phyloP scores from a whole-genome alignment of 2,888 invertebrate species.

The Rotaria socialis region DNA sequence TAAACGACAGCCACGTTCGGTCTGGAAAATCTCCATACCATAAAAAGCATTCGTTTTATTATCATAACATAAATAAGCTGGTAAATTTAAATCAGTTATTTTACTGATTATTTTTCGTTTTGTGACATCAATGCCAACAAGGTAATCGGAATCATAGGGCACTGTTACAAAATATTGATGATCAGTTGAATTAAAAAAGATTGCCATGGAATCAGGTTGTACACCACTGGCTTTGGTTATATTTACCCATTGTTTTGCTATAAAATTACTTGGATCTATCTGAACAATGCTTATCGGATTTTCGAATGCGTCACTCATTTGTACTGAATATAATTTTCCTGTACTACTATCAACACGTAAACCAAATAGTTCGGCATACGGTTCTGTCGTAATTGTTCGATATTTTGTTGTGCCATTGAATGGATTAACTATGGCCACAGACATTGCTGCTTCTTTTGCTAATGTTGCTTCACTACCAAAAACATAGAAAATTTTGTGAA shows the following conservation, averaged over 20 bases:
- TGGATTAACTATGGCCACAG: slow-evolving; percentile 1
- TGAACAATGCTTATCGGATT: neutral
- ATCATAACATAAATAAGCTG: slow-evolving; percentile 25
- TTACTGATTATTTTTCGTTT: slow-evolving; percentile 20
- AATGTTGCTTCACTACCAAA: neutral
- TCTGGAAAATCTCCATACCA: slow-evolving; percentile 25
- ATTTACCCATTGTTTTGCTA: slow-evolving; percentile 13
- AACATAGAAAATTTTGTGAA: slow-evolving; percentile 19
- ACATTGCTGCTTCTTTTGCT: neutral
- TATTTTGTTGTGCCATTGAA: neutral
- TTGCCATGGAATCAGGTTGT: slow-evolving; percentile 19
- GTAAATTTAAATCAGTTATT: neutral
- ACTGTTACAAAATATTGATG: slow-evolving; percentile 21
- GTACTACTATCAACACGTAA: slow-evolving; percentile 25
- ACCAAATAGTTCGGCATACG: neutral
- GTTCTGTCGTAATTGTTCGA: slow-evolving; percentile 21
- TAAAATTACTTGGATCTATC: neutral
- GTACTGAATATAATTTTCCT: slow-evolving; percentile 20
- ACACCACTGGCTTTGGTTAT: slow-evolving; percentile 15
- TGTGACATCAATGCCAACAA: neutral
- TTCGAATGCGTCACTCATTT: neutral
- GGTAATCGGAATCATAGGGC: slow-evolving; percentile 13
- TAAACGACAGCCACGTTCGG: slow-evolving; percentile 7
- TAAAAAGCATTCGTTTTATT: slow-evolving; percentile 25
- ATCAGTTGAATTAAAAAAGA: slow-evolving; percentile 8